Conservation (phyloP, 2,888 invertebrate genomes). For the Melolontha melolontha region DNA sequence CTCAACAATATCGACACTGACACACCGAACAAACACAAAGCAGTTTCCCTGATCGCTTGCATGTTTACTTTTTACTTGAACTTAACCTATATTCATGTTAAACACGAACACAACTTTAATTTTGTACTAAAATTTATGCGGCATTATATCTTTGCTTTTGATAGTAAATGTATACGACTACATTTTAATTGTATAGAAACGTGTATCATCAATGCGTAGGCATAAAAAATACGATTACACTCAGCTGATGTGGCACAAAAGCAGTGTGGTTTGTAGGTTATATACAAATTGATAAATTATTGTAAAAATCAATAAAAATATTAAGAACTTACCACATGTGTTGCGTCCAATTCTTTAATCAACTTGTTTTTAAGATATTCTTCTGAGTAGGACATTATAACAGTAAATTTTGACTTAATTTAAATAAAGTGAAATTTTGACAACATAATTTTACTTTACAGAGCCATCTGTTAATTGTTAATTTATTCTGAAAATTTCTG, state of each 20-base stretch:
- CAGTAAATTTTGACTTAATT: constrained; percentile 27
- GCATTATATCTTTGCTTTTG: not conserved
- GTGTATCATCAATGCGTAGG: constrained; percentile 31
- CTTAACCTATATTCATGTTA: constrained; percentile 22
- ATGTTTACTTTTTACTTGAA: constrained; percentile 22
- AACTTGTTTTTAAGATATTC: constrained; percentile 76
- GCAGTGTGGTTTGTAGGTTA: constrained; percentile 17
- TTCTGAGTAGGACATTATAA: constrained; percentile 73
- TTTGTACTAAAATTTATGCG: not conserved
- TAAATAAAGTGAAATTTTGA: constrained; percentile 11
- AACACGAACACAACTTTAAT: not conserved
- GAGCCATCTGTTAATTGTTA: constrained; percentile 27
- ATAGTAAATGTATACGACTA: constrained; percentile 3
- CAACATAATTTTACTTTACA: not conserved
- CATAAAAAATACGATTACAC: constrained; percentile 12
- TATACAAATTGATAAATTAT: constrained; percentile 20
- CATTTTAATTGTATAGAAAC: constrained; percentile 23
- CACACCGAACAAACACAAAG: constrained; percentile 67
- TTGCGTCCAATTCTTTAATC: constrained; percentile 74
- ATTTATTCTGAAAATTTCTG: not conserved
- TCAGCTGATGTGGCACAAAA: constrained; percentile 40
- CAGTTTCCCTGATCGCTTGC: constrained; percentile 54
- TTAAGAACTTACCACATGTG: constrained; percentile 75
- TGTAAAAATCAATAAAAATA: not conserved
- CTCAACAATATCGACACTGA: constrained; percentile 75